Percentiles rank a stretch among this genome's conserved stretches.
Evolutionary conservation across 2,888 invertebrate species (phyloP).

Genomic region (Dasypogon diadema): DNA sequence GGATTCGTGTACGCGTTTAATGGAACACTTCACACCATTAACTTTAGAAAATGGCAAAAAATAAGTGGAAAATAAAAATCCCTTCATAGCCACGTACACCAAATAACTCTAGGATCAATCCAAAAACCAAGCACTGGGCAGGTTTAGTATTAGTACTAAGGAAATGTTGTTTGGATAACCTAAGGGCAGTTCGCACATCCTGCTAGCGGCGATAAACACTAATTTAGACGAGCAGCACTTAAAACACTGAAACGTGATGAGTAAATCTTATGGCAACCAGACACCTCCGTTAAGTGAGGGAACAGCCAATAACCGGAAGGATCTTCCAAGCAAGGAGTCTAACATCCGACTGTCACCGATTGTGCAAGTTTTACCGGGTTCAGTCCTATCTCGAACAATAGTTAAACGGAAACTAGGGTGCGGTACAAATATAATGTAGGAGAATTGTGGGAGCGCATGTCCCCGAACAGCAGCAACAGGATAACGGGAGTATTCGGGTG

Average conservation of each 20-base stretch:
- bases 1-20: not conserved
- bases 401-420: constrained; percentile 28
- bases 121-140: constrained; percentile 5
- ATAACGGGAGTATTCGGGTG: constrained; percentile 10
- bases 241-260: constrained; percentile 27
- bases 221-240: constrained; percentile 20
- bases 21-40: constrained; percentile 18
- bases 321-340: constrained; percentile 38
- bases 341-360: constrained; percentile 50
- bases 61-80: not conserved
- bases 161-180: too few species aligned
- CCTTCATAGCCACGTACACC: constrained; percentile 15
- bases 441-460: constrained; percentile 10
- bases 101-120: not conserved
- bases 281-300: constrained; percentile 4
- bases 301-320: constrained; percentile 26
- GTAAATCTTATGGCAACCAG: not conserved
- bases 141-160: not conserved
- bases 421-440: constrained; percentile 22
- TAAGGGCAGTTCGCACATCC: not conserved
- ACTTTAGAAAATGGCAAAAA: constrained; percentile 27
- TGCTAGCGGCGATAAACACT: constrained; percentile 11
- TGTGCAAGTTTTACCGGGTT: constrained; percentile 40
- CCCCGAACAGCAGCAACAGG: constrained; percentile 3
- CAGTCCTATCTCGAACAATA: constrained; percentile 18